These are phyloP conservation scores for Lepidotrigona ventralis DNA, from an alignment of 1,140 invertebrate species.

Conservation along the genomic window DNA sequence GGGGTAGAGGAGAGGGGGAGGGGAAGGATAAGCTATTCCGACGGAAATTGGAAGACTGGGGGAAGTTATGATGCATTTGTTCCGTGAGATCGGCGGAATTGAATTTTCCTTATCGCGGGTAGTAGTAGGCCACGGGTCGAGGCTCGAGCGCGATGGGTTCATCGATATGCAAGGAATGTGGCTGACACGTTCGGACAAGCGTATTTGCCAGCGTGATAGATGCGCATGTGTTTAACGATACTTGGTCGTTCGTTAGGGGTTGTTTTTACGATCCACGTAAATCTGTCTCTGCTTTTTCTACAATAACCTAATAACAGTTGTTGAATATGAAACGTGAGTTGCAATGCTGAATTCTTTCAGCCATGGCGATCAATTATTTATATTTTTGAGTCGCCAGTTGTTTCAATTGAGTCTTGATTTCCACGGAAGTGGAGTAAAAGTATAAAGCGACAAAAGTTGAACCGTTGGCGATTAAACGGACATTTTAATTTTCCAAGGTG, in stretches of 20 bases:
- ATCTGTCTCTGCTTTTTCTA: too few relatives aligned
- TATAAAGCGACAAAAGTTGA: too few relatives aligned
- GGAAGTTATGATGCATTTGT: conserved; percentile 44
- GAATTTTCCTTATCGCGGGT: conserved; percentile 38
- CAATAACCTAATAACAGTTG: too few relatives aligned
- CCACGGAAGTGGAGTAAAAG: too few relatives aligned
- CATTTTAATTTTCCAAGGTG: too few relatives aligned
- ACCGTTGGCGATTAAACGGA: too few relatives aligned
- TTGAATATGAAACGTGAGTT: too few relatives aligned
- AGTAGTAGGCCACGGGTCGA: background rate
- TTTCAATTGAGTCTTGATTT: too few relatives aligned
- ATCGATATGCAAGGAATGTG: conserved; percentile 25
- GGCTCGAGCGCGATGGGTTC: background rate
- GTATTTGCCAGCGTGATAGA: conserved; percentile 18
- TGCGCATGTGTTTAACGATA: background rate
- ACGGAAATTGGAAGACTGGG: conserved; percentile 40
- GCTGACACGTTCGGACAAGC: conserved; percentile 10
- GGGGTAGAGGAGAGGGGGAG: too few relatives aligned
- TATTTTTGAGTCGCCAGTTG: too few relatives aligned
- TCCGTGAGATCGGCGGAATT: conserved; percentile 32
- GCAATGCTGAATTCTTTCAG: too few relatives aligned
- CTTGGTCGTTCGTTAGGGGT: background rate
- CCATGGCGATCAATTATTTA: too few relatives aligned
- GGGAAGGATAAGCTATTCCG: conserved; percentile 33
- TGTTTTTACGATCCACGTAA: background rate